A percentile compares a stretch with the other conserved stretches of the same genome.
These are phyloP conservation scores for Dermochelys coriacea DNA, from an alignment of 2,797 vertebrate species.

Conservation along the genomic window DNA sequence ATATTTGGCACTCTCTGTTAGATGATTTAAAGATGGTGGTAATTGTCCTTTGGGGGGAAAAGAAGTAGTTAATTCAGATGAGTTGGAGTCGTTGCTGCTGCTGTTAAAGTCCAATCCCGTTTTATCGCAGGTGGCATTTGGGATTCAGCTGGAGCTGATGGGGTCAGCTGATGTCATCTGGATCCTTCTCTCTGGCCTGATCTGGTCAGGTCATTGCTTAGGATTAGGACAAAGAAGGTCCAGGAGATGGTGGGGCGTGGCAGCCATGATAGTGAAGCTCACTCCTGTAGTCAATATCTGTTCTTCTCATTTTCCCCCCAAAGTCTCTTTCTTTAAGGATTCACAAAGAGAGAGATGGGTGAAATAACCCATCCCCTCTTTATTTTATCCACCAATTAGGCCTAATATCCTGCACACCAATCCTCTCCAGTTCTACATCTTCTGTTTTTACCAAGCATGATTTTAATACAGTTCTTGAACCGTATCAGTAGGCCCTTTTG, in stretches of 20 bases:
- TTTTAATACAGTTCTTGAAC: not conserved
- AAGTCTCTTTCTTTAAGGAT: not conserved
- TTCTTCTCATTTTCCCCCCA: not conserved
- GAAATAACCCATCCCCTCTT: not conserved
- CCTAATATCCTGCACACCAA: not conserved
- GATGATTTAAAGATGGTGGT: not conserved
- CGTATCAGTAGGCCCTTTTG: not conserved
- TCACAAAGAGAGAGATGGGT: not conserved
- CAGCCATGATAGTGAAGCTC: not conserved
- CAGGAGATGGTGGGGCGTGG: not conserved
- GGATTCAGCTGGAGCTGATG: not conserved
- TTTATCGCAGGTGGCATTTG: not conserved
- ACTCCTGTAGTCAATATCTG: not conserved
- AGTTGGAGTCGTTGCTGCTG: not conserved
- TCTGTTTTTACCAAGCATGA: not conserved
- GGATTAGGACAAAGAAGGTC: not conserved
- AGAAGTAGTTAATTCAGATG: not conserved
- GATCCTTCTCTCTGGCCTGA: not conserved
- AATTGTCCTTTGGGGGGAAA: not conserved
- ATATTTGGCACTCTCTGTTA: not conserved
- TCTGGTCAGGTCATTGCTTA: not conserved
- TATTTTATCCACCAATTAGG: not conserved
- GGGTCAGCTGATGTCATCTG: not conserved
- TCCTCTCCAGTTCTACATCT: not conserved
- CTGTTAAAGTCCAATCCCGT: not conserved